Evolutionary conservation across 1,140 invertebrate genomes (phyloP).

Genomic region (Cyclina sinensis): DNA sequence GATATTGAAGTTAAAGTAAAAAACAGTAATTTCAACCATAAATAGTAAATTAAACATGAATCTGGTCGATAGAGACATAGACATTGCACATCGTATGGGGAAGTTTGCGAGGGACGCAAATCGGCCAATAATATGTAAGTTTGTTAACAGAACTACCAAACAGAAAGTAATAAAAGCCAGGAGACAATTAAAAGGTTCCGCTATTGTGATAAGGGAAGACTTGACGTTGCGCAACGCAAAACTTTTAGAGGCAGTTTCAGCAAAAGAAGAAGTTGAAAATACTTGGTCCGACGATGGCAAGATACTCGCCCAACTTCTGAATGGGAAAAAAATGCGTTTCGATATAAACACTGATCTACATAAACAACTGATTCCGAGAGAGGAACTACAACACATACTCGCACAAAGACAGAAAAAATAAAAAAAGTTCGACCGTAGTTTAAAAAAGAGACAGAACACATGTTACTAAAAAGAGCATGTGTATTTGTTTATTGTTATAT

Average conservation of each 20-base stretch:
- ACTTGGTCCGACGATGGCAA: slow-evolving; percentile 13
- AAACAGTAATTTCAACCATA: not conserved
- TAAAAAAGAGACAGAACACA: too few relatives aligned
- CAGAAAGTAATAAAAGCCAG: not conserved
- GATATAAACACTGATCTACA: too few relatives aligned
- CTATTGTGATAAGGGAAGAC: not conserved
- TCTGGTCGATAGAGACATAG: not conserved
- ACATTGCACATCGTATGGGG: not conserved
- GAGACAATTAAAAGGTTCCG: not conserved
- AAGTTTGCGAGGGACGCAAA: not conserved
- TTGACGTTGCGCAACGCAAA: slow-evolving; percentile 10
- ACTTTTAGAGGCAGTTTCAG: not conserved
- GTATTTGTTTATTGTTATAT: too few relatives aligned
- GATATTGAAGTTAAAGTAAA: too few relatives aligned
- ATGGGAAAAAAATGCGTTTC: too few relatives aligned
- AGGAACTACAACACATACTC: too few relatives aligned
- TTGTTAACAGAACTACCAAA: not conserved
- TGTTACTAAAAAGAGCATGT: too few relatives aligned
- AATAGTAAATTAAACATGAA: not conserved
- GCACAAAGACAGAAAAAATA: too few relatives aligned
- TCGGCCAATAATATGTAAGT: slow-evolving; percentile 16
- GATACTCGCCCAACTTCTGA: not conserved
- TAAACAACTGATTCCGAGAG: too few relatives aligned
- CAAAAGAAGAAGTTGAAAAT: not conserved
- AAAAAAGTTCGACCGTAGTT: too few relatives aligned